Conservation (phyloP, 2,113 vertebrate genomes). For the Ptychochromis oligacanthus region DNA sequence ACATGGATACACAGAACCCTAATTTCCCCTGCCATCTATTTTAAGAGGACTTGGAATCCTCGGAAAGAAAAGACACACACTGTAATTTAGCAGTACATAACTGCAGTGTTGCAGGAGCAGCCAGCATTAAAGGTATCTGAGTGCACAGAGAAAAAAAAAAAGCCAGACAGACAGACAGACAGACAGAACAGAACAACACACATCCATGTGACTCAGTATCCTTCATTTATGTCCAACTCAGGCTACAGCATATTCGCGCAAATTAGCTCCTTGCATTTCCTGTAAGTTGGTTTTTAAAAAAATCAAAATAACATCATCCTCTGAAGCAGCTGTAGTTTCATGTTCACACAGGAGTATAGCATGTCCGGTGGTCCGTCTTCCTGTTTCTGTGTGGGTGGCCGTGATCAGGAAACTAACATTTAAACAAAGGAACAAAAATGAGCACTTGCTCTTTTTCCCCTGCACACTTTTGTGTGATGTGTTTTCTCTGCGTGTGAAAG, state of each 20-base stretch:
- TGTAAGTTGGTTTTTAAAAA: background rate
- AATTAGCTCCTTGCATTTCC: conserved; percentile 29
- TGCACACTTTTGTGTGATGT: background rate
- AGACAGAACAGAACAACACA: background rate
- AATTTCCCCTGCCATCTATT: conserved; percentile 69
- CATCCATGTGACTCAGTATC: conserved; percentile 22
- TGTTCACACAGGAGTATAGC: background rate
- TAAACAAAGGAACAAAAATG: background rate
- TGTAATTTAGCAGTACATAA: conserved; percentile 69
- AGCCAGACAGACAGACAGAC: conserved; percentile 13
- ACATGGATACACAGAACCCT: conserved; percentile 42
- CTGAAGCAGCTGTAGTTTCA: background rate
- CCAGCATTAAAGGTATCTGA: conserved; percentile 39
- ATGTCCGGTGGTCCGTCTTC: background rate
- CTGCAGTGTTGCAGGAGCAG: conserved; percentile 30
- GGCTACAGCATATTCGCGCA: background rate
- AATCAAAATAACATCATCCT: background rate
- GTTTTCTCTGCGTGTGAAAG: background rate
- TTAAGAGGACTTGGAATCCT: conserved; percentile 54
- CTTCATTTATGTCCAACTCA: conserved; percentile 8
- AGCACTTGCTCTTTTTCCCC: background rate
- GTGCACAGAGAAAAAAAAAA: conserved; percentile 22
- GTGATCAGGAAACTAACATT: background rate
- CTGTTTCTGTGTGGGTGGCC: conserved; percentile 1
- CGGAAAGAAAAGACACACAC: conserved; percentile 46